Evolutionary conservation across 30 jellyfish, hydroid and myxozoan species (phyloP).

Genomic region (Turritopsis rubra): DNA sequence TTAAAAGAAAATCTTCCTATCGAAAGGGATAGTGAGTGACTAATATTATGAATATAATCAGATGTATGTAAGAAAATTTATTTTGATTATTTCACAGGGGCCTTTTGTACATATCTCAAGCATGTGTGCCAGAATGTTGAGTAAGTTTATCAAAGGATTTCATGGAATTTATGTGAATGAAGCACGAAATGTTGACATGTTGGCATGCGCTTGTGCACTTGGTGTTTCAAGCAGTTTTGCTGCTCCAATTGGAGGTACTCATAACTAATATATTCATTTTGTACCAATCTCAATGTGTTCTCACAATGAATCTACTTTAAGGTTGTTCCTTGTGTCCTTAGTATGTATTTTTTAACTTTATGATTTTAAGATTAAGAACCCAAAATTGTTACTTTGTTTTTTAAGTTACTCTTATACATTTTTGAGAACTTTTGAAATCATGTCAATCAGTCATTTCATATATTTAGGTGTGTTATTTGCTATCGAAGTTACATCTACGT

Average conservation of each 20-base stretch:
- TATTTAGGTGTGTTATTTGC: constrained; percentile 79
- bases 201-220: constrained; percentile 97
- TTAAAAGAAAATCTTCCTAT: no score
- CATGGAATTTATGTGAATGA: constrained; percentile 95
- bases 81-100: constrained; percentile 72
- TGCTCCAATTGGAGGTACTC: constrained; percentile 96
- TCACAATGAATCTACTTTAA: no score
- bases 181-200: constrained; percentile 89
- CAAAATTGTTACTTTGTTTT: no score
- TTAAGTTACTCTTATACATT: no score
- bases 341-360: no score
- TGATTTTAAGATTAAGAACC: no score
- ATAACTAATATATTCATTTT: not conserved
- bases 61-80: no score
- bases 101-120: constrained; percentile 97
- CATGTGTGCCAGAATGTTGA: constrained; percentile 86
- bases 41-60: no score
- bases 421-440: no score
- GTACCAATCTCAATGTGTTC: no score
- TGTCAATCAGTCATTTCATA: not conserved
- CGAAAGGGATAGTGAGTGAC: no score
- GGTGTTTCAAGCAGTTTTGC: constrained; percentile 99
- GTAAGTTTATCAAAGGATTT: constrained; percentile 91
- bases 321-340: no score
- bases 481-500: constrained; percentile 92